Base-by-base conservation (phyloP, 1,140 invertebrate species). In the Listronotus bonariensis region DNA sequence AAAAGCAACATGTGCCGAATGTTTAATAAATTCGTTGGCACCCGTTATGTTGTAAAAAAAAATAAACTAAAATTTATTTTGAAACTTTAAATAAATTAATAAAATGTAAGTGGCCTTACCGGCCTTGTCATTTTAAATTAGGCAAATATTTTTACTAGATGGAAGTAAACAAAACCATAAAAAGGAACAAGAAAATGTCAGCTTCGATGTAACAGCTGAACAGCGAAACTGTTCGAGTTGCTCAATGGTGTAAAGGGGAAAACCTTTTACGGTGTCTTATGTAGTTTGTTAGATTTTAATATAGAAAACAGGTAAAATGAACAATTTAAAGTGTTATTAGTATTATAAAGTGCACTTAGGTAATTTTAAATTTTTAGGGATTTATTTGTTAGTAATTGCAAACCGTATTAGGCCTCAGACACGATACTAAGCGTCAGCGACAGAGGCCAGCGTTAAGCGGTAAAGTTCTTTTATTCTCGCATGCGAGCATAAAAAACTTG, bases 121-220 rank as follows among this genome's bases (percentile, higher is more conserved):
- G 15, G 32, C n/a, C 52, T 6, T 17, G 6, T 5, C 31, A 34
- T 40, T 54, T 6, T 9, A 18, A 12, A 12, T 17, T 26, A n/a
- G 15, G 11, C 36, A 54, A 54, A 54, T n/a, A 54, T 40, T 38
- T 38, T 40, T 41, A n/a, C 15, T 14, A 41, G 52, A 32, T 15
- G 38, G 36, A 41, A 41, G 52, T 54, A 54, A 40, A 54, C 34
- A 54, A 54, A 38, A 41, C 9, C 32, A 15, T 14, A 38, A 54
- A 17, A 18, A 51, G 52, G 52, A 12, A 32, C 36, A 54, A 14
- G 52, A 54, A 54, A 40, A 40, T 18, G 17, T 41, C 34, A 38
- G 18, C 52, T 40, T 54, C 38, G 12, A 15, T 40, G 26, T 54
- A 41, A 54, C 14, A 12, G 38, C 36, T 18, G 36, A 54, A 54